Evolutionary conservation across 2,113 vertebrate genomes (phyloP).

Genomic region (Cyanocitta stelleri): DNA sequence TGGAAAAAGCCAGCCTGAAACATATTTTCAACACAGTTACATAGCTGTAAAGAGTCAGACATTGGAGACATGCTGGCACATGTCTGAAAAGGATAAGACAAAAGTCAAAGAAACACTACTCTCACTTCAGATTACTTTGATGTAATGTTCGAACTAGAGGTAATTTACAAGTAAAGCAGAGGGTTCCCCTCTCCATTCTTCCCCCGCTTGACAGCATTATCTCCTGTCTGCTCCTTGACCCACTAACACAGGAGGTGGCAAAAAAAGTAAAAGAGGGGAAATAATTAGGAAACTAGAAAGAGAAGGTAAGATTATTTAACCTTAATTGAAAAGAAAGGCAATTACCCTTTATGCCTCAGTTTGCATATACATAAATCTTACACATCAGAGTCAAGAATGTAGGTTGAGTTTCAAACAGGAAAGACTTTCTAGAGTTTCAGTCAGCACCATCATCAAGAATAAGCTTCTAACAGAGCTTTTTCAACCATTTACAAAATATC

Average conservation of each 20-base stretch:
- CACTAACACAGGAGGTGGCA: not conserved
- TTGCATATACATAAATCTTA: not conserved
- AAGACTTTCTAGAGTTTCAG: not conserved
- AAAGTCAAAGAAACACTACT: not conserved
- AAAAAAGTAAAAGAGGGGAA: not conserved
- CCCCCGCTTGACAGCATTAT: not conserved
- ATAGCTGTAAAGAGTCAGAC: not conserved
- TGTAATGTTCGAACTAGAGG: not conserved
- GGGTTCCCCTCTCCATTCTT: not conserved
- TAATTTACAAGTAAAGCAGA: not conserved
- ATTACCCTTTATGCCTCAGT: not conserved
- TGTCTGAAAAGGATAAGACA: not conserved
- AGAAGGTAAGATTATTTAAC: not conserved
- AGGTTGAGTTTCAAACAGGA: not conserved
- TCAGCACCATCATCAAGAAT: not conserved
- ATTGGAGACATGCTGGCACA: not conserved
- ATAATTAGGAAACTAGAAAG: not conserved
- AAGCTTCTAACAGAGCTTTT: not conserved
- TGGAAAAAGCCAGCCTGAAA: not conserved
- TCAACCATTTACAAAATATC: not conserved
- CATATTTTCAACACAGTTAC: not conserved
- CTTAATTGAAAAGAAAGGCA: not conserved
- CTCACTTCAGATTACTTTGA: not conserved
- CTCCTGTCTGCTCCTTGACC: not conserved
- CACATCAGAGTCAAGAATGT: not conserved